phyloP scores from a whole-genome alignment of 2,888 invertebrate species.

The Agrochola lychnidis region DNA sequence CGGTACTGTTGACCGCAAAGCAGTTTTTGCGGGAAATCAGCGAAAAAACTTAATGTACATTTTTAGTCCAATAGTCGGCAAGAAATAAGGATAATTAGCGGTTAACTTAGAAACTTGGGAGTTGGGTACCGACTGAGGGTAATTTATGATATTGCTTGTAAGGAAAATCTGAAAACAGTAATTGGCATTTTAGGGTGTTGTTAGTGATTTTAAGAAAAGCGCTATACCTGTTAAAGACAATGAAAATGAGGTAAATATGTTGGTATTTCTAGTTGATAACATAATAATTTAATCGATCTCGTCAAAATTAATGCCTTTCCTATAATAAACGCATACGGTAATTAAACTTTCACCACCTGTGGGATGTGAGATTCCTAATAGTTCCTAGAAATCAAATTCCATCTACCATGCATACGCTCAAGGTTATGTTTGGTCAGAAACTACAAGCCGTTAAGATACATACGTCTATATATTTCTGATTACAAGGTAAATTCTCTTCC shows the following conservation, averaged over 20 bases:
- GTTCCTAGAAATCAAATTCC: not conserved
- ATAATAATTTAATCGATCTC: not conserved
- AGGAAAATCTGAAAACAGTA: slow-evolving; percentile 8
- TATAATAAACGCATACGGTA: not conserved
- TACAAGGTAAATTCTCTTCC: not conserved
- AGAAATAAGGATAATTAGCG: slow-evolving; percentile 61
- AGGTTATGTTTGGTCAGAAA: not conserved
- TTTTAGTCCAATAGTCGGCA: slow-evolving; percentile 54
- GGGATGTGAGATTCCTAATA: not conserved
- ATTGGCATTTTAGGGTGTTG: not conserved
- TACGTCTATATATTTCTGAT: not conserved
- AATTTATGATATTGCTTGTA: slow-evolving; percentile 29
- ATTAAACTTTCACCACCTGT: not conserved
- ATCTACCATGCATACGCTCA: not conserved
- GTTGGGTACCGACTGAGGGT: slow-evolving; percentile 22
- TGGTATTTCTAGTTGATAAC: not conserved
- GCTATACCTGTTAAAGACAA: not conserved
- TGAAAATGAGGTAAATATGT: not conserved
- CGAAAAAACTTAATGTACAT: slow-evolving; percentile 65
- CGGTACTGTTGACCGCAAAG: slow-evolving; percentile 64
- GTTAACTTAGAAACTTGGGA: slow-evolving; percentile 16
- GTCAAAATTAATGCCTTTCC: not conserved
- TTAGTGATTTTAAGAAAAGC: not conserved
- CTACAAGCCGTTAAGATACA: not conserved
- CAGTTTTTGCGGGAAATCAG: slow-evolving; percentile 66